These are phyloP conservation scores for Virgularia gustaviana DNA, from an alignment of 92 coral and sea anemone species.

Conservation along the genomic window DNA sequence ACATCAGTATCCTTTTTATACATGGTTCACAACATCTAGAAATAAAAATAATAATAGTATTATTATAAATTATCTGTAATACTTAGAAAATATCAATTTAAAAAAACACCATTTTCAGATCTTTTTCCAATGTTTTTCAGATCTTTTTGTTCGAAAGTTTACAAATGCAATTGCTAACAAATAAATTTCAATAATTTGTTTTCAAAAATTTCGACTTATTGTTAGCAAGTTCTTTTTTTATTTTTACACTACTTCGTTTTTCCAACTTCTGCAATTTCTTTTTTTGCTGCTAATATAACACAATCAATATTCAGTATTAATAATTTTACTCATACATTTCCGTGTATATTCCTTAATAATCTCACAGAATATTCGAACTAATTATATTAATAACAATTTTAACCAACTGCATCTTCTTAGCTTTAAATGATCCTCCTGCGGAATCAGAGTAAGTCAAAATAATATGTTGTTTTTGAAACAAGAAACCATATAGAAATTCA, in stretches of 20 bases:
- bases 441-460: slow-evolving; percentile 85
- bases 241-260: no score
- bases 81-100: background rate
- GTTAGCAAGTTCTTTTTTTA: no score
- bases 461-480: background rate
- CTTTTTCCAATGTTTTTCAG: no score
- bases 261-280: no score
- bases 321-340: no score
- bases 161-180: no score
- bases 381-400: slow-evolving; percentile 94
- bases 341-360: slow-evolving; percentile 68
- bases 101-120: background rate
- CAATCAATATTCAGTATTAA: no score
- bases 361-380: slow-evolving; percentile 81
- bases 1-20: slow-evolving; percentile 90
- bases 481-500: background rate
- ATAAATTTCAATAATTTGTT: no score
- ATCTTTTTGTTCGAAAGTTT: no score
- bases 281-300: no score
- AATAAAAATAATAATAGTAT: background rate
- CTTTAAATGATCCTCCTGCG: slow-evolving; percentile 87
- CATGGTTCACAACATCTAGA: background rate
- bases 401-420: slow-evolving; percentile 99
- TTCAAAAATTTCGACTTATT: no score
- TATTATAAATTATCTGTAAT: background rate